Evolutionary conservation across 2,113 vertebrate genomes (phyloP).

Genomic region (Buteo buteo): DNA sequence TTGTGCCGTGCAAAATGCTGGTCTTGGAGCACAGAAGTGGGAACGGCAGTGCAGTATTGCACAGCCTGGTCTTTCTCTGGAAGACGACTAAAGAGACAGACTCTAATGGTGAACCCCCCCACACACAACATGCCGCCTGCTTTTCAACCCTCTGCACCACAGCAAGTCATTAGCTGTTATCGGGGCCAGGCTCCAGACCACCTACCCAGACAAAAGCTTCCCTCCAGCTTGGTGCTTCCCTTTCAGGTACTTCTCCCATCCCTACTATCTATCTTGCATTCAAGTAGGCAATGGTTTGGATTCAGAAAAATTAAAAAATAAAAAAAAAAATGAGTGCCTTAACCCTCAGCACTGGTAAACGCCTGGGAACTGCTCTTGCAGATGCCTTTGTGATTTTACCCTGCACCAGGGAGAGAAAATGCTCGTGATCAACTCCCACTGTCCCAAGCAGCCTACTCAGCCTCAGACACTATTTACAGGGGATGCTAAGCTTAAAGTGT

Average conservation of each 20-base stretch:
- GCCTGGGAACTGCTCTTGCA: not conserved
- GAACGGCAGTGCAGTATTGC: fast-evolving
- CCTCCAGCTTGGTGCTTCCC: not conserved
- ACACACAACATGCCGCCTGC: not conserved
- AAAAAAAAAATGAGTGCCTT: not conserved
- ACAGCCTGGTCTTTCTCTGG: not conserved
- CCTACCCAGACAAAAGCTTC: not conserved
- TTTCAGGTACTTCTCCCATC: not conserved
- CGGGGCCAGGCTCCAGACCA: not conserved
- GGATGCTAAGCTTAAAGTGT: not conserved
- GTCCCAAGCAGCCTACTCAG: not conserved
- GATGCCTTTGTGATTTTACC: not conserved
- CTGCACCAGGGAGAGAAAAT: not conserved
- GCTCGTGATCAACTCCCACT: not conserved
- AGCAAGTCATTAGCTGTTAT: not conserved
- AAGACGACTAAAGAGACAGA: not conserved
- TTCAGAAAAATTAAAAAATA: not conserved
- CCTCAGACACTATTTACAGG: not conserved
- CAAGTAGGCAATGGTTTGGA: not conserved
- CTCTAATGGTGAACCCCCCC: too few relatives aligned
- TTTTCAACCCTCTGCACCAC: not conserved
- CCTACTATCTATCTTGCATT: not conserved
- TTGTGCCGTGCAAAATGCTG: fast-evolving
- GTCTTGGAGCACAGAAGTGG: not conserved
- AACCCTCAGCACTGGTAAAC: not conserved